Percentiles rank a stretch among this genome's conserved stretches.
These are phyloP conservation scores for Hirundichthys speculiger DNA, from an alignment of 2,113 vertebrate species.

Conservation along the genomic window DNA sequence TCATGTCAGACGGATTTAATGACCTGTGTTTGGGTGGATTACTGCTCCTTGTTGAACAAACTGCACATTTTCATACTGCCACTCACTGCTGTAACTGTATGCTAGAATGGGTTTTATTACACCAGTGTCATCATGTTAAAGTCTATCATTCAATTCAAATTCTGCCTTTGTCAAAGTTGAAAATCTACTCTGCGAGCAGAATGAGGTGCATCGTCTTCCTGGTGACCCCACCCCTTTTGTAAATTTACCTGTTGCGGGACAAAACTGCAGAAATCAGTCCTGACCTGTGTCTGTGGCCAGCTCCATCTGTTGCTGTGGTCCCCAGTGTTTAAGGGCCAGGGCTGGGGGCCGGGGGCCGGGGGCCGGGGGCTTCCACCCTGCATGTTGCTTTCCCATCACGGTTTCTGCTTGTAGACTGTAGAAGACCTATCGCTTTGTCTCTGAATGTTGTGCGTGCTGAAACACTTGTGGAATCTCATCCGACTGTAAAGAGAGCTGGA, in stretches of 20 bases:
- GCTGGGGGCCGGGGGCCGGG: constrained; percentile 5
- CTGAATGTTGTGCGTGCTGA: constrained; percentile 59
- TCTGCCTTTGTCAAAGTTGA: no score
- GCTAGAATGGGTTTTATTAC: neutral
- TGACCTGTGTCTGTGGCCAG: constrained; percentile 11
- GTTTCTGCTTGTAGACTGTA: constrained; percentile 62
- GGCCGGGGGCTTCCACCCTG: no score
- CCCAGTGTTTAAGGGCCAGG: constrained; percentile 37
- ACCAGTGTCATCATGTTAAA: no score
- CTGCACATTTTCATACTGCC: constrained; percentile 2
- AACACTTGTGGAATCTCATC: constrained; percentile 51
- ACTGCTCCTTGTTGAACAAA: constrained; percentile 6
- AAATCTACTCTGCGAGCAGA: constrained; percentile 4
- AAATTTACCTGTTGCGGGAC: neutral
- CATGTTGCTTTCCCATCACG: constrained; percentile 12
- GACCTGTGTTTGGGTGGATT: constrained; percentile 34
- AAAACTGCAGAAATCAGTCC: constrained; percentile 5
- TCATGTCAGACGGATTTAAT: neutral
- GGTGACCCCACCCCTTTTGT: neutral
- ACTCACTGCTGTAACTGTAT: constrained; percentile 8
- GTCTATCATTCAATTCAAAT: no score
- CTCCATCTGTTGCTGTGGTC: constrained; percentile 28
- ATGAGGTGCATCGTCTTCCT: constrained; percentile 1
- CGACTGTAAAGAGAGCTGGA: constrained; percentile 64
- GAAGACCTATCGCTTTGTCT: constrained; percentile 65